These are phyloP conservation scores for Egretta garzetta DNA, from an alignment of 2,113 vertebrate species.

Conservation along the genomic window DNA sequence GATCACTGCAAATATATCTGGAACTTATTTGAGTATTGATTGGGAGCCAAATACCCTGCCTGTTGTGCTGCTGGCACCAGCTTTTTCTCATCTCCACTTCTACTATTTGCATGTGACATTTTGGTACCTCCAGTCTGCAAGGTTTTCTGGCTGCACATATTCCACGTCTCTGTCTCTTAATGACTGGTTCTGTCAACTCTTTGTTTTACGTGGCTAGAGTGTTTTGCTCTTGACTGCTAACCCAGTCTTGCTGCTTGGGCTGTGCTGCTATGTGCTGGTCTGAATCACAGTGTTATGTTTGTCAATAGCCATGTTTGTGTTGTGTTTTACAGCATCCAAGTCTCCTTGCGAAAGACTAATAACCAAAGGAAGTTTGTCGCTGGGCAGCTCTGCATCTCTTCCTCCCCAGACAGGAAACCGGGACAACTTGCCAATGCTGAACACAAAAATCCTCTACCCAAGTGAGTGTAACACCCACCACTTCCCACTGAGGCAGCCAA, in stretches of 20 bases:
- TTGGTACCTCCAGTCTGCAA: background rate
- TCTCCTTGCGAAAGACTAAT: slow-evolving; percentile 91
- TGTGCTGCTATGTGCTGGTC: background rate
- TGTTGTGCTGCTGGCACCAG: background rate
- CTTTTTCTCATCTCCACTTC: background rate
- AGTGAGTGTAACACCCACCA: slow-evolving; percentile 75
- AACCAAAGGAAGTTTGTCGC: slow-evolving; percentile 83
- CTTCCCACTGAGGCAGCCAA: background rate
- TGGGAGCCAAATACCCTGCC: background rate
- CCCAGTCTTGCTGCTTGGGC: background rate
- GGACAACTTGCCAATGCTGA: slow-evolving; percentile 88
- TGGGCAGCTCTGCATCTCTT: slow-evolving; percentile 89
- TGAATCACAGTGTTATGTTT: background rate
- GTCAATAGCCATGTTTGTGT: background rate
- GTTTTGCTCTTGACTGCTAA: background rate
- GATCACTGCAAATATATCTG: background rate
- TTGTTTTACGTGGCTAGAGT: background rate
- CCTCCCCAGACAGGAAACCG: slow-evolving; percentile 86
- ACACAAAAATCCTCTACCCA: slow-evolving; percentile 89
- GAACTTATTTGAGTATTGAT: background rate
- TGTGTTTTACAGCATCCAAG: slow-evolving; percentile 78
- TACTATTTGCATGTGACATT: background rate
- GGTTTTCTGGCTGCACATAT: background rate
- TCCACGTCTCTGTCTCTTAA: background rate
- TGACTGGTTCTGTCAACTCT: background rate